Percentiles rank a stretch among this genome's conserved stretches.
Conservation (phyloP, 2,797 vertebrate genomes). For the Neosalanx taihuensis region DNA sequence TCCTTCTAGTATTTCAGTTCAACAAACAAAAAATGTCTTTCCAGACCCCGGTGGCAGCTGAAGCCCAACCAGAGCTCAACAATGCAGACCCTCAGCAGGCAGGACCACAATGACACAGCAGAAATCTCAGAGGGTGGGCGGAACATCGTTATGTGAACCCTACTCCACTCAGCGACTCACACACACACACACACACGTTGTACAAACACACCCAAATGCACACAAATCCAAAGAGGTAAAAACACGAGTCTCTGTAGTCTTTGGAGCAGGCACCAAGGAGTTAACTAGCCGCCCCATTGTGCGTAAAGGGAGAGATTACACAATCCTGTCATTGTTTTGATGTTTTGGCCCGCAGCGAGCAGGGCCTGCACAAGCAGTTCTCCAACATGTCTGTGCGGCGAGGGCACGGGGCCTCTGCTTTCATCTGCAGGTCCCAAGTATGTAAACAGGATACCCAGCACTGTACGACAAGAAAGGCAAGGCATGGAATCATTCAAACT, state of each 20-base stretch:
- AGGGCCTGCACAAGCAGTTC: constrained; percentile 57
- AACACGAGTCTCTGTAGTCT: neutral
- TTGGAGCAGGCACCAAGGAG: too few relatives aligned
- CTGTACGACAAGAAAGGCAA: neutral
- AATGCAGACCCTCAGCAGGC: too few relatives aligned
- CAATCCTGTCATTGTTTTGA: constrained; percentile 44
- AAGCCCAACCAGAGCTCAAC: too few relatives aligned
- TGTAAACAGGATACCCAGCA: constrained; percentile 66
- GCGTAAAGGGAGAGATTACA: constrained; percentile 24
- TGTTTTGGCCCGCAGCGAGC: constrained; percentile 26
- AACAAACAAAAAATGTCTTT: too few relatives aligned
- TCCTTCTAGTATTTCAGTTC: neutral
- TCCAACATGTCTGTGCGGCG: constrained; percentile 67
- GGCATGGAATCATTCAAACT: constrained; percentile 19
- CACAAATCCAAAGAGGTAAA: neutral
- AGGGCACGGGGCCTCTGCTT: constrained; percentile 57
- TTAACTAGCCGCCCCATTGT: too few relatives aligned
- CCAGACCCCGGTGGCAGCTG: too few relatives aligned
- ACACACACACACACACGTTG: constrained; percentile 4
- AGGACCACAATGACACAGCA: too few relatives aligned
- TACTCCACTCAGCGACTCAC: neutral
- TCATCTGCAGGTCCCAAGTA: constrained; percentile 65
- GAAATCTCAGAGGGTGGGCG: too few relatives aligned
- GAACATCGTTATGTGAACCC: too few relatives aligned
- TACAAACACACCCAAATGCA: too few relatives aligned